These are phyloP conservation scores for Salarias fasciatus DNA, from an alignment of 2,797 vertebrate genomes.

Conservation along the genomic window DNA sequence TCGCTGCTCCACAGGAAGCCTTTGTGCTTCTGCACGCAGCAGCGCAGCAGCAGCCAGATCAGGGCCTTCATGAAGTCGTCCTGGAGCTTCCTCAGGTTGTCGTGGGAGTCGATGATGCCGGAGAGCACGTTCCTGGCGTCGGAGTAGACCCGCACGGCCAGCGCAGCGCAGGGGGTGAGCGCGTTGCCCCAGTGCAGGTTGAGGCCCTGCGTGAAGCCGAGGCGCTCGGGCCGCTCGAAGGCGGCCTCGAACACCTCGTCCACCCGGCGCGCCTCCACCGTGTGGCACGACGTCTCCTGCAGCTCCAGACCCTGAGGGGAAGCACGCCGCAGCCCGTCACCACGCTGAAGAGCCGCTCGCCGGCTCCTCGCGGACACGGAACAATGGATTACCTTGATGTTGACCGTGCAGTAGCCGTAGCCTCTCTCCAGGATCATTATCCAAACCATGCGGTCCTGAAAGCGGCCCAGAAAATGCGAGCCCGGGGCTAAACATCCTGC, in stretches of 20 bases:
- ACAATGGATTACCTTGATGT: conserved; percentile 89
- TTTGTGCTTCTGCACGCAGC: conserved; percentile 86
- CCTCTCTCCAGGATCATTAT: conserved; percentile 94
- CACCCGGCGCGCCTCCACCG: conserved; percentile 93
- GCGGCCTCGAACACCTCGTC: conserved; percentile 95
- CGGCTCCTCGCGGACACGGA: conserved; percentile 4
- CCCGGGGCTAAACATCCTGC: conserved; percentile 91
- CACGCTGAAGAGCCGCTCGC: background rate
- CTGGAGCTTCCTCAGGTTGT: conserved; percentile 93
- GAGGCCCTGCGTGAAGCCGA: conserved; percentile 80
- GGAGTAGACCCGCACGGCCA: conserved; percentile 91
- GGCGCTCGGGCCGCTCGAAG: conserved; percentile 87
- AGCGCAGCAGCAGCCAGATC: conserved; percentile 92
- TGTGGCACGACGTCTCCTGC: conserved; percentile 97
- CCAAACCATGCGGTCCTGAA: conserved; percentile 97
- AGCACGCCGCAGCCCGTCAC: conserved; percentile 13
- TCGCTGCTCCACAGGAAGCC: conserved; percentile 64
- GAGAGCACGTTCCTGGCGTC: conserved; percentile 93
- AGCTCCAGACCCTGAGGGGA: conserved; percentile 91
- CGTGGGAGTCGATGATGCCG: conserved; percentile 95
- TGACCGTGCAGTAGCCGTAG: conserved; percentile 94
- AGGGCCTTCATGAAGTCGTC: conserved; percentile 94
- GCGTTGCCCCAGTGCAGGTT: conserved; percentile 93
- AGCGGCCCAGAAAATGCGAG: conserved; percentile 95
- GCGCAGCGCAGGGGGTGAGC: conserved; percentile 89